Conservation (phyloP, 2,113 vertebrate genomes). For the Catharus fuscescens region DNA sequence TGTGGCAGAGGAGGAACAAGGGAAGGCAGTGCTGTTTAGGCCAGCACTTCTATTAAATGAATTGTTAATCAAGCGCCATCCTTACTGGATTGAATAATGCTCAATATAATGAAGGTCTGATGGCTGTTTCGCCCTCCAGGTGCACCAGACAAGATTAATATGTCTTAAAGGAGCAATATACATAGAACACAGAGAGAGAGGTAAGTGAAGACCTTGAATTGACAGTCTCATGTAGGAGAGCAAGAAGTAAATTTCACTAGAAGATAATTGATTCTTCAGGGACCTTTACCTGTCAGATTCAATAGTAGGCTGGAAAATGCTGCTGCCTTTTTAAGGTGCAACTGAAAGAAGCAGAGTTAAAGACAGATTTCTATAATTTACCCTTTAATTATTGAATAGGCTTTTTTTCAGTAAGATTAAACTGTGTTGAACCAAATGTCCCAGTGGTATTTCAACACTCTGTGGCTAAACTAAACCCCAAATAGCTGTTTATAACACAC, state of each 20-base stretch:
- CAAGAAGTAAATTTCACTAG: background rate
- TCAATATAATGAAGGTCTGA: background rate
- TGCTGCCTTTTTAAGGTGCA: background rate
- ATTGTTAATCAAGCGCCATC: background rate
- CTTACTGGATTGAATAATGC: background rate
- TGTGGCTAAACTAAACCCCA: background rate
- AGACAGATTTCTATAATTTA: background rate
- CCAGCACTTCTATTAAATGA: background rate
- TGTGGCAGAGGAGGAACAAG: background rate
- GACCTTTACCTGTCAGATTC: background rate
- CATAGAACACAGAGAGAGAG: background rate
- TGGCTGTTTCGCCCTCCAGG: background rate
- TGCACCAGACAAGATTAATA: background rate
- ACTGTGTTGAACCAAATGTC: background rate
- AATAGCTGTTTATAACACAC: background rate
- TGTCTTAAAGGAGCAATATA: background rate
- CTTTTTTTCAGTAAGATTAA: background rate
- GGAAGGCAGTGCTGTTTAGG: background rate
- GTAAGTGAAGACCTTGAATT: conserved; percentile 8
- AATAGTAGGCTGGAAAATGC: background rate
- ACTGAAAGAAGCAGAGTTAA: background rate
- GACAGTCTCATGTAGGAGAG: background rate
- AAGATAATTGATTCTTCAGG: conserved; percentile 36
- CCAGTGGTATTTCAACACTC: background rate
- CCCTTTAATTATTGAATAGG: background rate